Conservation (phyloP, 2,888 invertebrate genomes). For the Lithophane leautieri region DNA sequence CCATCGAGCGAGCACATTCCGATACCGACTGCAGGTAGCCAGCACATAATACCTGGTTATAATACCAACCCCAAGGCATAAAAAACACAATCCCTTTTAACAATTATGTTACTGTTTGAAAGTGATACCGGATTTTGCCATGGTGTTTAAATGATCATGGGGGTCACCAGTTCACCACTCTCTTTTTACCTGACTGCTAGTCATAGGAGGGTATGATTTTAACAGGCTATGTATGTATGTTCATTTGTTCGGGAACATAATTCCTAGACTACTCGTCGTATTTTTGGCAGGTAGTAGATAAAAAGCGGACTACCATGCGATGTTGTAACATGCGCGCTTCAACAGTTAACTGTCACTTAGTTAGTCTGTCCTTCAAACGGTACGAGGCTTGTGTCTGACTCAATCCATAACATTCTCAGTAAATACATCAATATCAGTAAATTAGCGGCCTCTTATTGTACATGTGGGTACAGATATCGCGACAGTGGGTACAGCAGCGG, state of each 20-base stretch:
- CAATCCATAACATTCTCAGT: neutral
- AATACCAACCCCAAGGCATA: neutral
- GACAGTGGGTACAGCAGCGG: slow-evolving; percentile 87
- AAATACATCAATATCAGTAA: neutral
- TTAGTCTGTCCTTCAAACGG: neutral
- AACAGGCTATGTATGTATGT: neutral
- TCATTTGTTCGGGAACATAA: no score
- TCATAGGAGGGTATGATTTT: neutral
- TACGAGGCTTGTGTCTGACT: neutral
- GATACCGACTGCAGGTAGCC: slow-evolving; percentile 93
- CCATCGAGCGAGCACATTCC: slow-evolving; percentile 90
- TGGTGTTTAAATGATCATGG: neutral
- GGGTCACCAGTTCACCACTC: neutral
- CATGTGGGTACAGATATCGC: slow-evolving; percentile 76
- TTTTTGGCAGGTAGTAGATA: neutral
- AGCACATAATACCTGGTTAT: neutral
- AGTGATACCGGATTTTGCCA: neutral
- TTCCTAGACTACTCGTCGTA: no score
- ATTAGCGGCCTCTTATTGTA: neutral
- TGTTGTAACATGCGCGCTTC: neutral
- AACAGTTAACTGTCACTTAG: neutral
- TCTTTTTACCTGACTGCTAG: neutral
- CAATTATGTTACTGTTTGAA: neutral
- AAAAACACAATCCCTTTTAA: neutral
- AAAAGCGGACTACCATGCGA: neutral